Evolutionary conservation across 2,888 invertebrate genomes (phyloP).

Genomic region (Meiosimyza platycephala): DNA sequence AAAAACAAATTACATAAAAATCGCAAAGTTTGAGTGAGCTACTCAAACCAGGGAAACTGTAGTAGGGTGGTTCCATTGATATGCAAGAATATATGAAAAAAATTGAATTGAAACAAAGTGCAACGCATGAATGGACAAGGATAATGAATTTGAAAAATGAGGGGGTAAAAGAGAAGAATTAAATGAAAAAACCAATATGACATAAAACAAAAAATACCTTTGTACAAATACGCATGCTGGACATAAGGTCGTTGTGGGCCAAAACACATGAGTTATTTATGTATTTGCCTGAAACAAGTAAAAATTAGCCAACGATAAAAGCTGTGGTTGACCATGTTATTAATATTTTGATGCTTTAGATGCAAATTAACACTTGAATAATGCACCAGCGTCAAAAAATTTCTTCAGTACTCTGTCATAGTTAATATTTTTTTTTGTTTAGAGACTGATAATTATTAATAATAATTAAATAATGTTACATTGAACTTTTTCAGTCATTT

Average conservation of each 20-base stretch:
- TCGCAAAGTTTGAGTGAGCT: neutral
- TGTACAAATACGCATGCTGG: neutral
- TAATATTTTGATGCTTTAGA: neutral
- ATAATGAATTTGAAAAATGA: neutral
- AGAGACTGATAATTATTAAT: no score
- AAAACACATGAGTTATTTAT: constrained; percentile 60
- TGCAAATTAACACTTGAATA: neutral
- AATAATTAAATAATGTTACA: no score
- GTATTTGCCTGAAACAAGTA: constrained; percentile 40
- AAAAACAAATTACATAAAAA: neutral
- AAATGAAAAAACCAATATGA: neutral
- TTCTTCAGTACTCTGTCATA: no score
- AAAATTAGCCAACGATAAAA: constrained; percentile 26
- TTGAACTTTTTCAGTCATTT: no score
- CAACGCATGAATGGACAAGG: constrained; percentile 4
- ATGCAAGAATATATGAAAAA: neutral
- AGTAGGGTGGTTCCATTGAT: neutral
- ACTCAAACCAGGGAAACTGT: neutral
- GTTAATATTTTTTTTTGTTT: no score
- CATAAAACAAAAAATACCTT: neutral
- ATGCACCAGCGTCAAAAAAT: constrained; percentile 9
- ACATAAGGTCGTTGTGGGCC: constrained; percentile 62
- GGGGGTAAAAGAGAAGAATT: neutral
- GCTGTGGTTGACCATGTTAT: constrained; percentile 16
- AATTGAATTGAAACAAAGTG: neutral